Conservation (phyloP, 2,888 invertebrate genomes). For the Linnaemya vulpina region DNA sequence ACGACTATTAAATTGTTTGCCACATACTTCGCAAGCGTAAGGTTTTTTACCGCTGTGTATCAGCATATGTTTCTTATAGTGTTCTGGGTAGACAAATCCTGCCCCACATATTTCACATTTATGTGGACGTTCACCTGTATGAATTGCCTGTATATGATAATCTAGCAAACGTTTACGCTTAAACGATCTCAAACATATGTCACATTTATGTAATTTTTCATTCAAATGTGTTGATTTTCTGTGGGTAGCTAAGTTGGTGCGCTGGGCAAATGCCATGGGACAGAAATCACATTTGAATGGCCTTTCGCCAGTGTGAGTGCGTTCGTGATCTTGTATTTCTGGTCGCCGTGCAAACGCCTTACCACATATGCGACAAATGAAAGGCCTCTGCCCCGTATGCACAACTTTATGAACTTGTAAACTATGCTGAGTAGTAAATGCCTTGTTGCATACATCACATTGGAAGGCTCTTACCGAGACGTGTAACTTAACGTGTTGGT, state of each 20-base stretch:
- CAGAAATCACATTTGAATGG: slow-evolving; percentile 92
- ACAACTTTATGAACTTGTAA: slow-evolving; percentile 91
- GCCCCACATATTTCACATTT: slow-evolving; percentile 89
- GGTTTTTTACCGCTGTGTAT: slow-evolving; percentile 92
- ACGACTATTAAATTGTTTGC: slow-evolving; percentile 91
- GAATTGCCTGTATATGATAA: slow-evolving; percentile 91
- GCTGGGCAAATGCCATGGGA: slow-evolving; percentile 90
- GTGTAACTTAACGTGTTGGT: slow-evolving; percentile 90
- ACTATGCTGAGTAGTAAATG: slow-evolving; percentile 91
- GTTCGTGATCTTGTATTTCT: slow-evolving; percentile 91
- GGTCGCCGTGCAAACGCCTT: slow-evolving; percentile 90
- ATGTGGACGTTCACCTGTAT: slow-evolving; percentile 91
- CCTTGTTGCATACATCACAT: slow-evolving; percentile 84
- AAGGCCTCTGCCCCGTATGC: slow-evolving; percentile 89
- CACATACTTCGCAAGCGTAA: slow-evolving; percentile 91
- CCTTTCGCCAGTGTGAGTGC: slow-evolving; percentile 91
- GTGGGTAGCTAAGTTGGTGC: slow-evolving; percentile 92
- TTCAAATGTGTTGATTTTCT: slow-evolving; percentile 90
- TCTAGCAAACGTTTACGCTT: slow-evolving; percentile 88
- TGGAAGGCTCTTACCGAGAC: slow-evolving; percentile 85
- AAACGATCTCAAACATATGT: slow-evolving; percentile 89
- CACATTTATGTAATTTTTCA: slow-evolving; percentile 87
- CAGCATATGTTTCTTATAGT: slow-evolving; percentile 88
- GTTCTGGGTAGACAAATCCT: slow-evolving; percentile 92
- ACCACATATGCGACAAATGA: slow-evolving; percentile 87